Evolutionary conservation across 2,888 invertebrate genomes (phyloP).

Genomic region (Congeria kusceri): DNA sequence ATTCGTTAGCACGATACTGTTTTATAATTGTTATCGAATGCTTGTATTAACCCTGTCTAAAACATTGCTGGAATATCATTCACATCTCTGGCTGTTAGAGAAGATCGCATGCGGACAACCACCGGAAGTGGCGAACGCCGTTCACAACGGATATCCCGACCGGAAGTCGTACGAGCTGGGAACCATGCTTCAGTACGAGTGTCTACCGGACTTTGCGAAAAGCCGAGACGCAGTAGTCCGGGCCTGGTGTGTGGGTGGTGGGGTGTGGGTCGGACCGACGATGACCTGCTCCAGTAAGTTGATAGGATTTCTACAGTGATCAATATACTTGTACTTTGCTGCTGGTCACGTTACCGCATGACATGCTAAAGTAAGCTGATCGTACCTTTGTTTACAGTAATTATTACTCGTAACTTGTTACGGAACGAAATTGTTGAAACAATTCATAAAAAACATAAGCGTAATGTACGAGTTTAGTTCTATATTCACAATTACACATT

Average conservation of each 20-base stretch:
- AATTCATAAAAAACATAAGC: no score
- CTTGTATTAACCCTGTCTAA: not conserved
- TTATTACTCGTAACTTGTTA: no score
- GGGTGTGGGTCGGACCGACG: constrained; percentile 95
- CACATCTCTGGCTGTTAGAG: constrained; percentile 1
- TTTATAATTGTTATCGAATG: no score
- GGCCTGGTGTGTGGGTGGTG: constrained; percentile 95
- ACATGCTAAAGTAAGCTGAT: no score
- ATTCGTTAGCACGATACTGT: no score
- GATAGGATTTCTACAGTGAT: no score
- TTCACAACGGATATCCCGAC: constrained; percentile 91
- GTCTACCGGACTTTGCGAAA: constrained; percentile 92
- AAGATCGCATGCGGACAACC: constrained; percentile 21
- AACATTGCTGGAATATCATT: not conserved
- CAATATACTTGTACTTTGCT: no score
- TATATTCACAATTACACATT: no score
- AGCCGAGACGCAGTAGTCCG: constrained; percentile 95
- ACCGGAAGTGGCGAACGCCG: constrained; percentile 85
- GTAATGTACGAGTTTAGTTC: no score
- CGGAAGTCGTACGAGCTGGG: constrained; percentile 96
- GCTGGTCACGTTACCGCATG: no score
- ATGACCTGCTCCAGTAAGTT: constrained; percentile 96
- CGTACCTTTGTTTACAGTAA: no score
- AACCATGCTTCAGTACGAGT: constrained; percentile 96
- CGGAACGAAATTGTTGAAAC: no score